These are phyloP conservation scores for Hipparchia semele DNA, from an alignment of 2,888 invertebrate genomes.

Conservation along the genomic window DNA sequence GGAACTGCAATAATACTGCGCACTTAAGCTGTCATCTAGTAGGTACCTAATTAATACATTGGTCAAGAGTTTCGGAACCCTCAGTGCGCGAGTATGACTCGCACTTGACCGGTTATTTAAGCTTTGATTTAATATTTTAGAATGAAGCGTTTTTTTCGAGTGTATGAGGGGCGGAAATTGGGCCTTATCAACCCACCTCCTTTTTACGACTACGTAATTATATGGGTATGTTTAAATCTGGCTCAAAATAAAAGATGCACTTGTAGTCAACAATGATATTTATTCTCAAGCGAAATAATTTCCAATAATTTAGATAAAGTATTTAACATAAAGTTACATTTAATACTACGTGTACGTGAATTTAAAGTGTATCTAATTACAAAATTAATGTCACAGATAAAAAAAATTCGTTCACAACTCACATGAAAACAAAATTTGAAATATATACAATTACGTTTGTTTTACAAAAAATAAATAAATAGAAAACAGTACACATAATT, in stretches of 20 bases:
- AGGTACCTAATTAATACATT: no score
- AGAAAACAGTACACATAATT: slow-evolving; percentile 6
- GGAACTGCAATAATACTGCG: no score
- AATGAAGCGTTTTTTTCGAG: no score
- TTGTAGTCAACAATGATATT: slow-evolving; percentile 78
- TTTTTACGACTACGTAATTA: no score
- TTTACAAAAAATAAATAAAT: slow-evolving; percentile 16
- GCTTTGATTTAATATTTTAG: no score
- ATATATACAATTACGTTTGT: slow-evolving; percentile 8
- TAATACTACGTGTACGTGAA: slow-evolving; percentile 57
- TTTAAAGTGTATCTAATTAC: slow-evolving; percentile 36
- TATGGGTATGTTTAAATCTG: background rate
- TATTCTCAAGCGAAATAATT: slow-evolving; percentile 74
- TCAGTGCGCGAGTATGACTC: no score
- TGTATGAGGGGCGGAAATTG: no score
- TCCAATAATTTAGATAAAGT: slow-evolving; percentile 54
- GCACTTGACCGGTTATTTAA: no score
- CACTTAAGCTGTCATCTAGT: no score
- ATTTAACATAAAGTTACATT: slow-evolving; percentile 63
- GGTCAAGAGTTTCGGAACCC: no score
- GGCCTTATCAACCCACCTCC: no score
- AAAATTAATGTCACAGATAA: slow-evolving; percentile 25
- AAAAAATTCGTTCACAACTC: slow-evolving; percentile 13
- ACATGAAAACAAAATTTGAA: slow-evolving; percentile 34
- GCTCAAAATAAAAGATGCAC: slow-evolving; percentile 43